These are phyloP conservation scores for Perizoma flavofasciatum DNA, from an alignment of 2,888 invertebrate genomes.

Conservation along the genomic window DNA sequence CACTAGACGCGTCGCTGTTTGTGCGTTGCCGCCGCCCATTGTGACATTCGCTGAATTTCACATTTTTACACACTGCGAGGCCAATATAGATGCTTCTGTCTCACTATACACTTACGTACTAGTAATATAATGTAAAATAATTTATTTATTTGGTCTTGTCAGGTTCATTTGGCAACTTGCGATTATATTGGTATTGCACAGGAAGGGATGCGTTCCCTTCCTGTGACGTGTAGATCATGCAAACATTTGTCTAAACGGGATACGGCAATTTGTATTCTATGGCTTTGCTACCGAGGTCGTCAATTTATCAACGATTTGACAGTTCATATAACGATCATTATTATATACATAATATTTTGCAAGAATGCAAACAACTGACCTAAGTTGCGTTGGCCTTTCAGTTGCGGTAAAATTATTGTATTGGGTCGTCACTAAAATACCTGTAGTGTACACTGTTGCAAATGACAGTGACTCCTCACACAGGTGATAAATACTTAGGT, in stretches of 20 bases:
- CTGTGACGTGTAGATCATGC: no score
- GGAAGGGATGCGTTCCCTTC: no score
- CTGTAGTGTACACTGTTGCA: constrained; percentile 14
- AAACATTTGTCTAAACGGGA: no score
- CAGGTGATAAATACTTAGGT: constrained; percentile 13
- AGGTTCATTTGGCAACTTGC: not conserved
- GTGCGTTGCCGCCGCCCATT: constrained; percentile 44
- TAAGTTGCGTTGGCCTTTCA: constrained; percentile 5
- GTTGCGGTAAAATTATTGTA: constrained; percentile 8
- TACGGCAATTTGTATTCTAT: no score
- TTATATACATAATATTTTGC: not conserved
- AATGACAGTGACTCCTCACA: constrained; percentile 10
- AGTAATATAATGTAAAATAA: not conserved
- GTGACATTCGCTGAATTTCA: constrained; percentile 52
- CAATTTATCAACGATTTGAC: not conserved
- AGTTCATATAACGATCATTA: not conserved
- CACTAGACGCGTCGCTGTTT: constrained; percentile 61
- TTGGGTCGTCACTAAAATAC: constrained; percentile 2
- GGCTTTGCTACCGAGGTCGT: no score
- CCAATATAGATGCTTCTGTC: constrained; percentile 55
- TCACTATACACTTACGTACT: constrained; percentile 6
- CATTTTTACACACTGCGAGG: constrained; percentile 63
- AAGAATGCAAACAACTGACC: not conserved
- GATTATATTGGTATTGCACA: not conserved
- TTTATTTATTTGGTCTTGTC: not conserved